A percentile compares a stretch with the other conserved stretches of the same genome.
Evolutionary conservation across 1,140 invertebrate genomes (phyloP).

Genomic region (Tetranychus urticae): DNA sequence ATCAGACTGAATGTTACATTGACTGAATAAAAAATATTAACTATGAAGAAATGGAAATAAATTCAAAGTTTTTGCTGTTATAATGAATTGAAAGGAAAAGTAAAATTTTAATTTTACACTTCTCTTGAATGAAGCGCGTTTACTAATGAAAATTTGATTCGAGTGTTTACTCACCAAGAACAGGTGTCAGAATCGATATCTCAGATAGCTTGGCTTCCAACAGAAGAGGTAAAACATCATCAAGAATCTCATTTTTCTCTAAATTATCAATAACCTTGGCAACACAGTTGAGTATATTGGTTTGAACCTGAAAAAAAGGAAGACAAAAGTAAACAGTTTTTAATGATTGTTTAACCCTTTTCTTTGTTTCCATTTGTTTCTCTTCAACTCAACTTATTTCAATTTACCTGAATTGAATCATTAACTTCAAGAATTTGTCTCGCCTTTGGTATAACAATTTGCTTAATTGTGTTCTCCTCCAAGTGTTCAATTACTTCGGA

Average conservation of each 20-base stretch:
- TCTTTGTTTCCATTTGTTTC: too few species aligned
- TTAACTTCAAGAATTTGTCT: slow-evolving; percentile 68
- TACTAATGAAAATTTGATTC: too few species aligned
- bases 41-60: too few species aligned
- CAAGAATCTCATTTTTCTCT: slow-evolving; percentile 64
- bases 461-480: slow-evolving; percentile 52
- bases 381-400: too few species aligned
- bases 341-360: too few species aligned
- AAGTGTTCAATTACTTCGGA: slow-evolving; percentile 60
- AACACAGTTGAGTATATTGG: slow-evolving; percentile 21
- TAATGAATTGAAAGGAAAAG: too few species aligned
- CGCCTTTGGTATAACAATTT: slow-evolving; percentile 60
- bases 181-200: slow-evolving; percentile 30
- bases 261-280: slow-evolving; percentile 54
- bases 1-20: too few species aligned
- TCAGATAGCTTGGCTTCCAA: slow-evolving; percentile 62
- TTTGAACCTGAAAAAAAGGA: slow-evolving; percentile 15
- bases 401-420: slow-evolving; percentile 25
- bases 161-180: slow-evolving; percentile 20
- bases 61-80: too few species aligned
- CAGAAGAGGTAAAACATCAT: slow-evolving; percentile 69
- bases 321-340: not conserved
- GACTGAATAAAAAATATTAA: too few species aligned
- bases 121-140: too few species aligned
- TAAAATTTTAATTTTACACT: too few species aligned